A percentile compares a stretch with the other conserved stretches of the same genome.
These are phyloP conservation scores for Rhincodon typus DNA, from an alignment of 2,797 vertebrate species.

Conservation along the genomic window DNA sequence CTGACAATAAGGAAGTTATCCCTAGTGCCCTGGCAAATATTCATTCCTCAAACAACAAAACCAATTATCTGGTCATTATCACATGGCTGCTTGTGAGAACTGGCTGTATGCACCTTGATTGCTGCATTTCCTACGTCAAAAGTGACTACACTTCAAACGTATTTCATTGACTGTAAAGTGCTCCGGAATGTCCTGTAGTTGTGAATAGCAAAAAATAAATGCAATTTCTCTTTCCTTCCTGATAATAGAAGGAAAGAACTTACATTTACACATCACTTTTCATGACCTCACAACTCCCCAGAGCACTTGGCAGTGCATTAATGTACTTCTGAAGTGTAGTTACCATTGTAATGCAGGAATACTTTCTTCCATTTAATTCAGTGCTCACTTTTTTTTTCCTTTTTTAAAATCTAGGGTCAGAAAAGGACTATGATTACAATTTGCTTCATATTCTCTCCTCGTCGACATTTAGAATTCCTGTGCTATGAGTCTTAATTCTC, in stretches of 20 bases:
- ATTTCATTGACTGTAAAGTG: background rate
- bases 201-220: background rate
- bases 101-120: background rate
- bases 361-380: background rate
- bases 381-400: background rate
- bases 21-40: background rate
- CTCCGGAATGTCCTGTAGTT: background rate
- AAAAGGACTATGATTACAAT: background rate
- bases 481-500: background rate
- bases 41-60: background rate
- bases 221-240: background rate
- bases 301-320: background rate
- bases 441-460: background rate
- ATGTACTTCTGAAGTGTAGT: too few relatives aligned
- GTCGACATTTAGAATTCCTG: background rate
- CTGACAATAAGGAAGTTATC: background rate
- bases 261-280: background rate
- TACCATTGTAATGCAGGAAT: background rate
- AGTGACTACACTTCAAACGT: background rate
- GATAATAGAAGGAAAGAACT: background rate
- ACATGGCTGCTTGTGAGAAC: background rate
- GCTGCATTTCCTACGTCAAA: background rate
- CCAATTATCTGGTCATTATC: background rate
- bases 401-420: background rate
- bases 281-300: background rate